These are phyloP conservation scores for Ailuropoda melanoleuca DNA, from an alignment of 2,113 vertebrate species.

Conservation along the genomic window DNA sequence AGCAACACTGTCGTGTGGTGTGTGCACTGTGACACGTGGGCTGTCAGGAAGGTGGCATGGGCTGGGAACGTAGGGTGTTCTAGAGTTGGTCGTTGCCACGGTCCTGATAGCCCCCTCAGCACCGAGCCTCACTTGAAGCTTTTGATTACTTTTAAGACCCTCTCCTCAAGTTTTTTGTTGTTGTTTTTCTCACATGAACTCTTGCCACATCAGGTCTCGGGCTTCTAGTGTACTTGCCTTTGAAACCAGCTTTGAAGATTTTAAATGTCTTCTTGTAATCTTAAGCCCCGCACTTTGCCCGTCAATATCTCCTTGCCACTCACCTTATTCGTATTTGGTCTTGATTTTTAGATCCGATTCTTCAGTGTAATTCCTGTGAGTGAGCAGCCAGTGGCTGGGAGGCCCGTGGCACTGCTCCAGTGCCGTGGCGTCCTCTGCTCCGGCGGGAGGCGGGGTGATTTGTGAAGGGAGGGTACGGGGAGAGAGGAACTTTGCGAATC, in stretches of 20 bases:
- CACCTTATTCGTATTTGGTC: slow-evolving; percentile 30
- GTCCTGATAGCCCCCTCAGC: background rate
- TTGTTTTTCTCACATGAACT: fast-evolving
- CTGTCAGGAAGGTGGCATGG: background rate
- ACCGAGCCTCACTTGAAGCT: background rate
- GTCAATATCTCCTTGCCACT: background rate
- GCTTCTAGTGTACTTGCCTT: background rate
- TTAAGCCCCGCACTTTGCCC: background rate
- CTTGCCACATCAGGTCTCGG: background rate
- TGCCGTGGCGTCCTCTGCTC: background rate
- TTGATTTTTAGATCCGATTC: background rate
- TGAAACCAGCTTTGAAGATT: background rate
- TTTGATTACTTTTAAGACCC: background rate
- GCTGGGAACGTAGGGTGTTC: too few relatives aligned
- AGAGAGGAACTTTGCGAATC: background rate
- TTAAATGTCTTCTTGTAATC: background rate
- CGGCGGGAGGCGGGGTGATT: fast-evolving
- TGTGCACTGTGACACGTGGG: background rate
- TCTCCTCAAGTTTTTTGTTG: background rate
- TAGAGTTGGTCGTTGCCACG: background rate
- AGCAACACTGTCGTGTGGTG: background rate
- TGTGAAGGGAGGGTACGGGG: background rate
- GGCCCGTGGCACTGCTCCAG: fast-evolving
- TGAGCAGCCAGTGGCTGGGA: background rate
- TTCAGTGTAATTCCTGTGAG: background rate